Base-by-base conservation (phyloP, 1,140 invertebrate genomes). In the Drosophila obscura region DNA sequence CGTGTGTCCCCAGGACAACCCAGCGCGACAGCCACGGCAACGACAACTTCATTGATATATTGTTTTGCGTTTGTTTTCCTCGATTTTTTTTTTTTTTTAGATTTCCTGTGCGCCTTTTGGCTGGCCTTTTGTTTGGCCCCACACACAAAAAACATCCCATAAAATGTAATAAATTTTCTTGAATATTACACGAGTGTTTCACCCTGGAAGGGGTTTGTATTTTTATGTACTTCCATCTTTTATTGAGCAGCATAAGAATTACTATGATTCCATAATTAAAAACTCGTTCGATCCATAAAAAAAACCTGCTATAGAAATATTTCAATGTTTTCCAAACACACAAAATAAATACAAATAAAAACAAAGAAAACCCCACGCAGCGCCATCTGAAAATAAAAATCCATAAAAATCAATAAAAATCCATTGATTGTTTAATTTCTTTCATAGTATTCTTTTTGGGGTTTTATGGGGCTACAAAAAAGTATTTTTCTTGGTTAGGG, bases 21-120 rank as follows among this genome's bases (percentile, higher is more conserved):
- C 31, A 31, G 28, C 19, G 28, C 26, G 5, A n/a, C 26, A 16
- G 52, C 16, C 16, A 8, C 28, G 28, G 3, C 35, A 61, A 66
- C 77, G 68, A 85, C 81, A 85, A 85, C 82, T 81, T 66, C 69
- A 85, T 85, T 87, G 81, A 87, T 87, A 85, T 85, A 87, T 77
- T 73, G 65, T 69, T 53, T 74, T 39, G 35, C 35, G 53, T 84
- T 73, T 67, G 35, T 59, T 59, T 55, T 59, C 52, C 63, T 61
- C 46, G 24, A 28, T 31, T 31, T 31, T 49, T 64, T 64, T 80
- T 81, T 82, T 73, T 73, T 69, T 31, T 19, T 59, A 74, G 59
- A 15, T 64, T 81, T 85, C 82, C 81, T 85, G 77, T 81, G 57
- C 71, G 73, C 56, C 63, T 69, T 69, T 63, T 68, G 57, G 51